Evolutionary conservation across 2,113 vertebrate genomes (phyloP), one percentile per base, ranked within the genome.

Genomic region (Aplodontia rufa): DNA sequence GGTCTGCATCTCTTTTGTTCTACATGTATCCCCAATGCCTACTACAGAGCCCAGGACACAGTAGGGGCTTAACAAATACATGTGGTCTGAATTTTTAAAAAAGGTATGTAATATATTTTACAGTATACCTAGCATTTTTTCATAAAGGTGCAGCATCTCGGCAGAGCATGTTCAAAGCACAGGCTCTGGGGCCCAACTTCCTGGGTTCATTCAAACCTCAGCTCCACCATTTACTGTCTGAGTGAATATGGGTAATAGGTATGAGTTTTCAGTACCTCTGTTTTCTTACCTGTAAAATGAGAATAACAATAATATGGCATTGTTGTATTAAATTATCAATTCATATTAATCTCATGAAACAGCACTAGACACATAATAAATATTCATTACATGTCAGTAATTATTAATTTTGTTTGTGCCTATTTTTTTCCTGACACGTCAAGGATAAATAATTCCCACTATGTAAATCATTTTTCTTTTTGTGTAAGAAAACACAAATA

Each of bases 401-500:
- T 74, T 74, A 86, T 24, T 81, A 24, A 80, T 75, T 64, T 96
- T 90, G 72, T 84, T 87, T 62, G 66, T 68, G n/a, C 42, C 5
- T 83, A 1, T 32, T 89, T 89, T 89, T 76, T 30, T 90, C 20
- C 78, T 24, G 42, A 17, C 24, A 75, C 13, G 20, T 87, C 37
- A 80, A 60, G 49, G 85, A 69, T 28, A 78, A 85, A 93, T 68
- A 68, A 69, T 86, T 86, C 55, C 24, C 68, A 79, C 22, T 51
- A 24, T 42, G 19, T 93, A 87, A 84, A 49, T 60, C 13, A 40
- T 71, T 87, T 79, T 7, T 91, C 10, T 28, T 53, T 93, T 91
- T 60, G 74, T 28, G 19, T 68, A 78, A 79, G 69, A 89, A 96
- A 88, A 92, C 60, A 92, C 14, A 60, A 84, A 91, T 89, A n/a